Evolutionary conservation across 1,140 invertebrate species (phyloP).

Genomic region (Drosophila rufa): DNA sequence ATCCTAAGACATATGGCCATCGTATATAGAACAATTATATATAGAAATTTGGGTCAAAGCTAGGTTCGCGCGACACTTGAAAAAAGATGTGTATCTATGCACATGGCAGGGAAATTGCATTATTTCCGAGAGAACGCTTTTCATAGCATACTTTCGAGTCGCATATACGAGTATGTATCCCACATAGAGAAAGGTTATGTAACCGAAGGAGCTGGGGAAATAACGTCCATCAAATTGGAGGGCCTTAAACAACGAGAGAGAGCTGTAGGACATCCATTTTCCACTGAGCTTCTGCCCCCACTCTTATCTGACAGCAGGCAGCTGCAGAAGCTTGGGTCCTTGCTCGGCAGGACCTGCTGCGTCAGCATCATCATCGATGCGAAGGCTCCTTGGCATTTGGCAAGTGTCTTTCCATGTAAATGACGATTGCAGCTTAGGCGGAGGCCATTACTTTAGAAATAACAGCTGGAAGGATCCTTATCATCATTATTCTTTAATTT

Average conservation of each 20-base stretch:
- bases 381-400: conserved; percentile 33
- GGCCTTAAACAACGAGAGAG: conserved; percentile 48
- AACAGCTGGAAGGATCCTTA: conserved; percentile 10
- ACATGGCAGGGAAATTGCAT: conserved; percentile 56
- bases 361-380: conserved; percentile 26
- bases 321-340: conserved; percentile 30
- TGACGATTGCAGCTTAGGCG: conserved; percentile 29
- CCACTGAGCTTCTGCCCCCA: conserved; percentile 8
- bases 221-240: conserved; percentile 53
- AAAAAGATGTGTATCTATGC: conserved; percentile 23
- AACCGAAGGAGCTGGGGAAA: conserved; percentile 26
- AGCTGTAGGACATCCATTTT: conserved; percentile 37
- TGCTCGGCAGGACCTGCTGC: conserved; percentile 21
- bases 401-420: conserved; percentile 45
- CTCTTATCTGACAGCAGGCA: conserved; percentile 68
- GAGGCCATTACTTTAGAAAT: conserved; percentile 22
- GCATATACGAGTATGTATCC: not conserved
- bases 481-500: conserved; percentile 21
- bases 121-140: conserved; percentile 57
- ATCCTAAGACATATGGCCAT: not conserved
- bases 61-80: conserved; percentile 5
- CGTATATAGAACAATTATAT: conserved; percentile 14
- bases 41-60: conserved; percentile 70
- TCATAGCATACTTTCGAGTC: conserved; percentile 64
- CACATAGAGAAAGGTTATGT: conserved; percentile 39